Evolutionary conservation across 1,140 invertebrate species (phyloP).

Genomic region (Trypoxylus dichotomus): DNA sequence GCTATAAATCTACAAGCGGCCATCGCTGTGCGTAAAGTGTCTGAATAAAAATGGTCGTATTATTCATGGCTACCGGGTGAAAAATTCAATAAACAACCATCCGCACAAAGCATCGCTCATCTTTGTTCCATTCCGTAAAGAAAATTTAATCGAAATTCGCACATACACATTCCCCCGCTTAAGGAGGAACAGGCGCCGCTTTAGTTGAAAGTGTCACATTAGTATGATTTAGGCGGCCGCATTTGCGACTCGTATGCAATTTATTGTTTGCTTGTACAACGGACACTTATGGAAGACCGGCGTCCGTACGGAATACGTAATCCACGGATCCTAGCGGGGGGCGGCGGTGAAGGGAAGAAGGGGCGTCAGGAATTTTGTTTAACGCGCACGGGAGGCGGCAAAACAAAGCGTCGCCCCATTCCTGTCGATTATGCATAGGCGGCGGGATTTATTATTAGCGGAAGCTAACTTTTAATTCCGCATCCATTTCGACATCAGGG

Average conservation of each 20-base stretch:
- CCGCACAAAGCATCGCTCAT: not conserved
- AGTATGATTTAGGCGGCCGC: not conserved
- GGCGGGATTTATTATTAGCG: slow-evolving; percentile 5
- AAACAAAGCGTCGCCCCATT: not conserved
- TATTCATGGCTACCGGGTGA: not conserved
- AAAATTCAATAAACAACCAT: not conserved
- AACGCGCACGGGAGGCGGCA: not conserved
- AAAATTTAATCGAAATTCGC: slow-evolving; percentile 10
- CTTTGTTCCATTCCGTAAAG: not conserved
- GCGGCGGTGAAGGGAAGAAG: not conserved
- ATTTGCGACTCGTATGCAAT: slow-evolving; percentile 9
- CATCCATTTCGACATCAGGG: not conserved
- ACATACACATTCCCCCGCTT: not conserved
- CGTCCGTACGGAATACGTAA: slow-evolving; percentile 4
- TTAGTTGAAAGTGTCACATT: not conserved
- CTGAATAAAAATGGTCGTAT: not conserved
- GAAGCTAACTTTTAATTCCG: slow-evolving; percentile 21
- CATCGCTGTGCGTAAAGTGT: not conserved
- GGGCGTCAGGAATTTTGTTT: not conserved
- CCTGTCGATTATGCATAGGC: not conserved
- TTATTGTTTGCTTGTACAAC: slow-evolving; percentile 24
- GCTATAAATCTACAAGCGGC: too few relatives aligned
- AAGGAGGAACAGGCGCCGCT: not conserved
- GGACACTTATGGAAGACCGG: not conserved
- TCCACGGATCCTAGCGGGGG: not conserved